Base-by-base conservation (phyloP, 2,113 vertebrate genomes). In the Coturnix japonica region DNA sequence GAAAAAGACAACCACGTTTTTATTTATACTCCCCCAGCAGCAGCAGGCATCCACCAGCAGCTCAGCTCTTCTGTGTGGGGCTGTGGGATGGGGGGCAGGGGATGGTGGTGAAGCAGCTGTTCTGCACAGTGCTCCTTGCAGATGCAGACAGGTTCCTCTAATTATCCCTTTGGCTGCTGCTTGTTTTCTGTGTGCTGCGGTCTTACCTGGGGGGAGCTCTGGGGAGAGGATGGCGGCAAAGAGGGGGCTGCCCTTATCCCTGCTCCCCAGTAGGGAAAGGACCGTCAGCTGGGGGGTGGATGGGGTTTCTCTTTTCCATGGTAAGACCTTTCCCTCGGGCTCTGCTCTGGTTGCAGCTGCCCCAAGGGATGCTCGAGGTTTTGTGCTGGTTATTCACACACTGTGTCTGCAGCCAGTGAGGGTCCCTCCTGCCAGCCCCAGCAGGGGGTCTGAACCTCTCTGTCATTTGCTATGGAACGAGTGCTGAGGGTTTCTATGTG, bases 361-460 rank as follows among this genome's bases (percentile, higher is more conserved):
- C 4, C 12, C 16, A 71, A 7, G 28, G 28, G 64, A 69, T 2
- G 1, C 8, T 46, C 8, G 8, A 5, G 22, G 22, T 31, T 71
- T 39, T 54, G 0, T 5, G 10, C 2, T 20, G 30, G 10, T 47
- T 65, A 37, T 35, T 72, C 80, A 31, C 0, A 0, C 9, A 6
- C 4, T 0, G 2, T 9, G 17, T 30, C n/a, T 54, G n/a, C 64
- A 78, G 41, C 2, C 1, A 5, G 39, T 21, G 31, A 46, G 3
- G 16, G 7, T 8, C 17, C 1, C 17, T 6, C 23, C 47, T 69
- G 59, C 37, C 16, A 8, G 15, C 13, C 9, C 4, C 21, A 7
- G 73, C 25, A 7, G 70, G 16, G 16, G 7, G 25, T 53, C 47
- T 19, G 60, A 25, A 5, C 8, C 0, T 3, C 54, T 3, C 49